Evolutionary conservation across 2,888 invertebrate species (phyloP).

Genomic region (Pandemis corylana): DNA sequence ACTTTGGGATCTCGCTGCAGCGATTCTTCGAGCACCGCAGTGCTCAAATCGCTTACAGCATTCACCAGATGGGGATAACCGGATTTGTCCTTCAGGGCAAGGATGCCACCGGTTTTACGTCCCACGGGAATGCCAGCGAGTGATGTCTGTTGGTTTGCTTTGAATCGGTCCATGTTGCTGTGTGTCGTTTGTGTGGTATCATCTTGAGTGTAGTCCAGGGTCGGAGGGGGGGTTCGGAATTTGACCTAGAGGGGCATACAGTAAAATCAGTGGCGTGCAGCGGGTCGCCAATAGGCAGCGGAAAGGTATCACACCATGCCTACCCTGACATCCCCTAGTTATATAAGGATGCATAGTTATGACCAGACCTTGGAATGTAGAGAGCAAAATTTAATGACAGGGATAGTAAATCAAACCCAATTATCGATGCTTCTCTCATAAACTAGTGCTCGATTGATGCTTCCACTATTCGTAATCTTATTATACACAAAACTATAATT

Average conservation of each 20-base stretch:
- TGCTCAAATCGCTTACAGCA: conserved; percentile 35
- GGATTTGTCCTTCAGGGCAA: conserved; percentile 82
- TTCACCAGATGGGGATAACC: conserved; percentile 82
- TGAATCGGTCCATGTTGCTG: conserved; percentile 19
- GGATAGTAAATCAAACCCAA: too few relatives aligned
- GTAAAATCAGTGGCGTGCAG: neutral
- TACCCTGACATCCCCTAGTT: too few relatives aligned
- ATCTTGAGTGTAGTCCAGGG: conserved; percentile 66
- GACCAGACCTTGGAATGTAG: too few relatives aligned
- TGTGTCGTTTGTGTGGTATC: neutral
- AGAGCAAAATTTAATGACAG: too few relatives aligned
- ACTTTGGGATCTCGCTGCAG: conserved; percentile 58
- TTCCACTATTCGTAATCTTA: too few relatives aligned
- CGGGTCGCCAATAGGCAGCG: too few relatives aligned
- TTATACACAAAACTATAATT: too few relatives aligned
- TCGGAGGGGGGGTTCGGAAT: neutral
- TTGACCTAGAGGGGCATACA: neutral
- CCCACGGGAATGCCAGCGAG: conserved; percentile 75
- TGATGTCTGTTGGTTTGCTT: conserved; percentile 61
- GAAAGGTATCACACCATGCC: too few relatives aligned
- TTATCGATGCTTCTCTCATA: too few relatives aligned
- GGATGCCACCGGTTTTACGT: conserved; percentile 80
- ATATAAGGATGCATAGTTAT: too few relatives aligned
- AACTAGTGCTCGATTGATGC: too few relatives aligned
- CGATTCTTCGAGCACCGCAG: conserved; percentile 52